A percentile compares a stretch with the other conserved stretches of the same genome.
Evolutionary conservation across 2,797 vertebrate species (phyloP).

Genomic region (Dendrocincla tyrannina): DNA sequence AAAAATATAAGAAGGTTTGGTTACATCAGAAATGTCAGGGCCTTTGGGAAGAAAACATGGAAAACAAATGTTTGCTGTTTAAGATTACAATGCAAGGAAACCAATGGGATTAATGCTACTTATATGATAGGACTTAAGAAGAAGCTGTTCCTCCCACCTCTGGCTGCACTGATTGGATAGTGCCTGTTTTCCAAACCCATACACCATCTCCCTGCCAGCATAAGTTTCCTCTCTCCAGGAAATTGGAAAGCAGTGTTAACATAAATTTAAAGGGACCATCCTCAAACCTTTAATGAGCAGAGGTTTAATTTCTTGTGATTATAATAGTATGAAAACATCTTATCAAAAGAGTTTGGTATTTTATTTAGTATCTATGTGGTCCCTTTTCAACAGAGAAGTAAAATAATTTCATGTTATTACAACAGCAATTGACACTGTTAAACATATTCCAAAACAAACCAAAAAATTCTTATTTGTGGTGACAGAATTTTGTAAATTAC

Average conservation of each 20-base stretch:
- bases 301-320: not conserved
- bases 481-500: not conserved
- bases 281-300: not conserved
- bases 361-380: not conserved
- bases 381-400: not conserved
- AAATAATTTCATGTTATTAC: not conserved
- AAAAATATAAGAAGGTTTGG: conserved; percentile 35
- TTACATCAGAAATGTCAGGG: conserved; percentile 61
- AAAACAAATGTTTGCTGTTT: conserved; percentile 74
- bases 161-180: not conserved
- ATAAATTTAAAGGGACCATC: not conserved
- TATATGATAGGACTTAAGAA: conserved; percentile 46
- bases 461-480: not conserved
- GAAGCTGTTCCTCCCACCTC: conserved; percentile 47
- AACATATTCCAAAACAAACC: not conserved
- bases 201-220: not conserved
- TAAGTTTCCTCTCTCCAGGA: not conserved
- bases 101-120: conserved; percentile 58
- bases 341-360: not conserved
- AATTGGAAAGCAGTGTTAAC: not conserved
- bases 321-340: not conserved
- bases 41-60: conserved; percentile 44
- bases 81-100: conserved; percentile 67
- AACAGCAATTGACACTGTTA: not conserved
- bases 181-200: not conserved